Base-by-base conservation (phyloP, 2,888 invertebrate genomes). In the Standfussiana lucernea region DNA sequence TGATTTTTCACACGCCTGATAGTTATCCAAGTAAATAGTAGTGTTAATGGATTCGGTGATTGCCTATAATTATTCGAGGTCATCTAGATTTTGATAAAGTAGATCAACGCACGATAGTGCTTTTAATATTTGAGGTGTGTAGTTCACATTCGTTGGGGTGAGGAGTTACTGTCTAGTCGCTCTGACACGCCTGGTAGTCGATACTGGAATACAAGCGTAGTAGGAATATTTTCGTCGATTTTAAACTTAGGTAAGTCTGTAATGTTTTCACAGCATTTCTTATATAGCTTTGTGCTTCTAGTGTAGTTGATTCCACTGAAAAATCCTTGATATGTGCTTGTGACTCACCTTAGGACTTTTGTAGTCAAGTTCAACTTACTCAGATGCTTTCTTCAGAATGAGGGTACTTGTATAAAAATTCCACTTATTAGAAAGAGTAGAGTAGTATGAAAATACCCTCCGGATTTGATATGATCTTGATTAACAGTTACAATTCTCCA, bases 81-180 rank as follows among this genome's bases (percentile, higher is more conserved):
- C 67, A 82, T 82, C 79, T 75, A 53, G 79, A 72, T 82, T 72
- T 79, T 47, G 69, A 82, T 82, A 64, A 71, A 15, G 21, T 81
- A 72, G 18, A 70, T 74, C 79, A 40, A 72, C 64, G 13, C 32
- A 72, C 72, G 68, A 72, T 82, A 61, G 50, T 42, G 61, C 32
- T 65, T 82, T 75, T 65, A 45, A 70, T 61, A 65, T 53, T 75
- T 80, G n/a, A 66, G 66, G 50, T 42, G 45, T 70, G 45, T 66
- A 35, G 15, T 42, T 56, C 7, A 65, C 28, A 66, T 70, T 61
- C n/a, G 18, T 32, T 61, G 37, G 42, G 59, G 75, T 59, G 74
- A 11, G 47, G 24, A 79, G 35, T 65, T 37, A 35, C 18, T 42
- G 40, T 50, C 68, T 65, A 35, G 75, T 69, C 50, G 37, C 59